These are phyloP conservation scores for Melinaea marsaeus DNA, from an alignment of 2,888 invertebrate species.

Conservation along the genomic window DNA sequence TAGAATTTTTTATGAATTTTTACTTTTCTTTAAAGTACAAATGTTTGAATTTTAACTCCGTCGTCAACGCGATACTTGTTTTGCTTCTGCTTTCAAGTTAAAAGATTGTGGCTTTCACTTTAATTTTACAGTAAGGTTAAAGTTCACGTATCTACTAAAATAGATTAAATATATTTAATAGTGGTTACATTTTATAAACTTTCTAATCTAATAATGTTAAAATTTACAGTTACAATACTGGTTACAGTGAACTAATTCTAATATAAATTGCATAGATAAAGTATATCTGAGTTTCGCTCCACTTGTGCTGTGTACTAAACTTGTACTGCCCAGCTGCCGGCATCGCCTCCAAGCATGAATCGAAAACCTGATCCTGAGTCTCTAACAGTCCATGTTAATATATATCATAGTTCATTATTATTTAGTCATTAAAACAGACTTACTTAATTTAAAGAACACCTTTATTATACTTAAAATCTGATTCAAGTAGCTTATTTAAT, in stretches of 20 bases:
- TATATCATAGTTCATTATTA: neutral
- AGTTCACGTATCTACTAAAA: neutral
- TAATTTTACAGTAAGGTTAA: neutral
- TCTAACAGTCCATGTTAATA: neutral
- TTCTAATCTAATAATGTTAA: no score
- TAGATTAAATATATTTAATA: neutral
- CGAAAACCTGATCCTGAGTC: neutral
- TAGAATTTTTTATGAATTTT: conserved; percentile 19
- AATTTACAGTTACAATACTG: no score
- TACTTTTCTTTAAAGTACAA: conserved; percentile 17
- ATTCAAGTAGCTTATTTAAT: no score
- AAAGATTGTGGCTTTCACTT: conserved; percentile 1
- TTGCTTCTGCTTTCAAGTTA: neutral
- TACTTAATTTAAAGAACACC: no score
- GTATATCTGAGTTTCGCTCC: neutral
- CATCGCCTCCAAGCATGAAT: conserved; percentile 1
- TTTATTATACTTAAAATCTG: no score
- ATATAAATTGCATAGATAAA: neutral
- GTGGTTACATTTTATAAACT: neutral
- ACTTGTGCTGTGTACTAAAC: conserved; percentile 2
- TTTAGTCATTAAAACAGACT: no score
- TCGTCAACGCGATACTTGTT: conserved; percentile 1
- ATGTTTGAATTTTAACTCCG: conserved; percentile 9
- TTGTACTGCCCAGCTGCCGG: neutral
- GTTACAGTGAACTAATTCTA: no score